phyloP scores from a whole-genome alignment of 2,888 invertebrate genomes.

The Agrotis exclamationis region DNA sequence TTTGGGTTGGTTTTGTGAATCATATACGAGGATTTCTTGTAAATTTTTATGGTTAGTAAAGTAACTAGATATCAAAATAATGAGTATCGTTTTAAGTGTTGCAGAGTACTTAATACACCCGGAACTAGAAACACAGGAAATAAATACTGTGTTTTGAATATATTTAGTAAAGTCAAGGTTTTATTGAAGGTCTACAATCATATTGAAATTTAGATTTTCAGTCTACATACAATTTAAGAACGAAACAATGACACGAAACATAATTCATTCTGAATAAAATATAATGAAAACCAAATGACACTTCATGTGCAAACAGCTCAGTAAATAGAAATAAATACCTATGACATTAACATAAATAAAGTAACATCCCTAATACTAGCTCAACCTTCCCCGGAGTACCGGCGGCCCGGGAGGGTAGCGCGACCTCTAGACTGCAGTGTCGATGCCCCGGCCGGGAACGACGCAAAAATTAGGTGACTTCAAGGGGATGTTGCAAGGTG shows the following conservation, averaged over 20 bases:
- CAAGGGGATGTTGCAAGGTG: conserved; percentile 44
- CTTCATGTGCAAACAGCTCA: conserved; percentile 25
- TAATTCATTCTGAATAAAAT: neutral
- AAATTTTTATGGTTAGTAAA: too few relatives aligned
- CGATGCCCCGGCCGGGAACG: conserved; percentile 50
- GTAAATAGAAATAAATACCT: too few relatives aligned
- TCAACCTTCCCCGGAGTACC: conserved; percentile 44
- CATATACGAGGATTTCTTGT: too few relatives aligned
- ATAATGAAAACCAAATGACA: neutral
- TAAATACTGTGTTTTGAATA: neutral
- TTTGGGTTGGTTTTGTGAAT: neutral
- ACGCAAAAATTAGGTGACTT: conserved; percentile 50
- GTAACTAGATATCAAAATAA: too few relatives aligned
- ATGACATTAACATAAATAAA: conserved; percentile 19
- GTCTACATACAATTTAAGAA: neutral
- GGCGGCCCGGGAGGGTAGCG: conserved; percentile 27
- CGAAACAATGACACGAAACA: neutral
- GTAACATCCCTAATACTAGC: conserved; percentile 27
- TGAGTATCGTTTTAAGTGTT: neutral
- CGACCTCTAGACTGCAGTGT: conserved; percentile 66
- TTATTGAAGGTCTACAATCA: neutral
- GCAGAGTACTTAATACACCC: too few relatives aligned
- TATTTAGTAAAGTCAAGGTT: neutral
- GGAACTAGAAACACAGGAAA: conserved; percentile 27
- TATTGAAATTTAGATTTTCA: too few relatives aligned